Base-by-base conservation (phyloP, 2,888 invertebrate species). In the Tanypteryx hageni region DNA sequence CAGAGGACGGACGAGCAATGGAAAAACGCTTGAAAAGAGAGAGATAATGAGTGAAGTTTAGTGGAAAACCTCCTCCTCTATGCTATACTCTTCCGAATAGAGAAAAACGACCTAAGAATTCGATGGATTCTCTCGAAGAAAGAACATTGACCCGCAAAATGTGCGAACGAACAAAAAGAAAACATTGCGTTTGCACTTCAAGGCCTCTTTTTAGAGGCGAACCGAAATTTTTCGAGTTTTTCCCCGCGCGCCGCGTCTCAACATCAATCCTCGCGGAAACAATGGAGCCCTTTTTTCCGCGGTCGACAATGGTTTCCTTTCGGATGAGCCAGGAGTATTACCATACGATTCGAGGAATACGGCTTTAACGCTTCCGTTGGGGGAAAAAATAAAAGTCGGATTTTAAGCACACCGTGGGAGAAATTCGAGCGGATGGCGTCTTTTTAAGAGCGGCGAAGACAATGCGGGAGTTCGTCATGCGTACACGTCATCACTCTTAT, bases 331-430 rank as follows among this genome's bases (percentile, higher is more conserved):
- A 11, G 27, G 1, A 27, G 18, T 27, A 76, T 76, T 76, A 76
- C 76, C 76, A 76, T 76, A 76, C 22, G 22, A 27, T 76, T 76
- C 76, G 76, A 27, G 27, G 22, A 76, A 76, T 76, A 27, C 44
- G 44, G 44, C 44, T 44, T 44, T 44, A 44, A 44, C 76, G 27
- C 76, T 76, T 76, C 76, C 76, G 76, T 27, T 76, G 76, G 18
- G 22, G 27, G 22, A 22, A 76, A 27, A 68, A 68, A 68, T 18
- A 22, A 27, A 27, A 22, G 7, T 76, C 57, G 85, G 85, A 58
- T 56, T 76, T 44, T 85, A 57, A 22, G 16, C 58, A 58, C 85
- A 85, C 85, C 85, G 85, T 85, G 85, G 85, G 85, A 85, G 22
- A 57, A 57, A 58, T 58, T 22, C 58, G 85, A n/a, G 85, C 85